Conservation (phyloP, 2,888 invertebrate species). For the Autographa gamma region DNA sequence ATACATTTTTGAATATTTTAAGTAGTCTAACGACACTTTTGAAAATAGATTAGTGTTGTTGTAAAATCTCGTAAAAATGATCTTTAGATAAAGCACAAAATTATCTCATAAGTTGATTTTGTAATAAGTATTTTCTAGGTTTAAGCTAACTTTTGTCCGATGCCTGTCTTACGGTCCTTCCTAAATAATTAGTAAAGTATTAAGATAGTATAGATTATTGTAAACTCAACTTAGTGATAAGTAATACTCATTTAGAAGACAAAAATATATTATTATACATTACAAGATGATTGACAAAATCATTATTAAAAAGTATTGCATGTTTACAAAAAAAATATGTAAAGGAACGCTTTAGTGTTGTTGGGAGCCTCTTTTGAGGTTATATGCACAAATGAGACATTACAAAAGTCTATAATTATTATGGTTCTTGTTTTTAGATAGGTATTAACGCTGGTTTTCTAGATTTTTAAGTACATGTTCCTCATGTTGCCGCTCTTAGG, state of each 20-base stretch:
- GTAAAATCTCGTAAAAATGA: not conserved
- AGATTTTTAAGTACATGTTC: conserved; percentile 47
- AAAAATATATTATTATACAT: conserved; percentile 48
- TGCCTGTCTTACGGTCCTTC: conserved; percentile 20
- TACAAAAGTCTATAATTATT: conserved; percentile 42
- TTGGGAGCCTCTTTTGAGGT: conserved; percentile 51
- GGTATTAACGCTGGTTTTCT: conserved; percentile 42
- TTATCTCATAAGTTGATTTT: not conserved
- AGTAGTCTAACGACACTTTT: not conserved
- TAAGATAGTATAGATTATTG: conserved; percentile 53
- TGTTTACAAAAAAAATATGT: conserved; percentile 30
- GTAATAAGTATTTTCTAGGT: not conserved
- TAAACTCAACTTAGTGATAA: conserved; percentile 58
- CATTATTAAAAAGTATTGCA: conserved; percentile 43
- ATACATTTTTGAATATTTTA: not conserved
- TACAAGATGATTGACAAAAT: conserved; percentile 42
- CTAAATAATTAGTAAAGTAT: conserved; percentile 34
- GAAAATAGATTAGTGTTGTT: not conserved
- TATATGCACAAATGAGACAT: conserved; percentile 54
- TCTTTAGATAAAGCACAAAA: not conserved
- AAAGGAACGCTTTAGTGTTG: conserved; percentile 49
- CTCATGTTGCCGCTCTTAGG: conserved; percentile 29
- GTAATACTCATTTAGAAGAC: conserved; percentile 61
- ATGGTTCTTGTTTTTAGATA: conserved; percentile 50
- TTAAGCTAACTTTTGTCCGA: not conserved